Percentiles rank a stretch among this genome's conserved stretches.
These are phyloP conservation scores for Mus caroli DNA, from an alignment of 2,797 vertebrate genomes.

Conservation along the genomic window DNA sequence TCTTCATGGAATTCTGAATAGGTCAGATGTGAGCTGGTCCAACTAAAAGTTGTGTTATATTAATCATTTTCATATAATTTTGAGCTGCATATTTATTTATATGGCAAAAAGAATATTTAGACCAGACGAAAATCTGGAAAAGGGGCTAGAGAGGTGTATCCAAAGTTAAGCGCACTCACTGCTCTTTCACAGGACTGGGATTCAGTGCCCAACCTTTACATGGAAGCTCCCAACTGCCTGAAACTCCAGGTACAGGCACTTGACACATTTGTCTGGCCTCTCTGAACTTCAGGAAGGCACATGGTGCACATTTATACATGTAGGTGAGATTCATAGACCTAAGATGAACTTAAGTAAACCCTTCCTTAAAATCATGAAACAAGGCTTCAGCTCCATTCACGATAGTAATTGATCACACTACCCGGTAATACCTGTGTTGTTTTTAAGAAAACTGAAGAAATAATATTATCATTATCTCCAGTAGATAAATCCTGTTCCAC, in stretches of 20 bases:
- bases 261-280: neutral
- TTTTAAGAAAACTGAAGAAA: constrained; percentile 46
- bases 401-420: constrained; percentile 16
- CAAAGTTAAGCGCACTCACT: neutral
- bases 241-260: neutral
- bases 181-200: no score
- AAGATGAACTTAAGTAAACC: neutral
- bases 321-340: neutral
- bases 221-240: neutral
- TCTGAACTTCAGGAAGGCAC: neutral
- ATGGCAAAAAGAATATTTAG: neutral
- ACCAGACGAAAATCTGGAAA: neutral
- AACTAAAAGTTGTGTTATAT: neutral
- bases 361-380: neutral
- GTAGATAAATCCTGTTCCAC: neutral
- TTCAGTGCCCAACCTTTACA: neutral
- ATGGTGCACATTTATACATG: neutral
- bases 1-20: neutral
- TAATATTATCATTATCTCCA: neutral
- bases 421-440: neutral
- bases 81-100: neutral
- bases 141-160: neutral
- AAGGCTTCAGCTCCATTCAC: neutral
- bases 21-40: neutral
- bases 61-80: constrained; percentile 15